These are phyloP conservation scores for Phoxinus dragarum DNA, from an alignment of 2,797 vertebrate genomes.

Conservation along the genomic window DNA sequence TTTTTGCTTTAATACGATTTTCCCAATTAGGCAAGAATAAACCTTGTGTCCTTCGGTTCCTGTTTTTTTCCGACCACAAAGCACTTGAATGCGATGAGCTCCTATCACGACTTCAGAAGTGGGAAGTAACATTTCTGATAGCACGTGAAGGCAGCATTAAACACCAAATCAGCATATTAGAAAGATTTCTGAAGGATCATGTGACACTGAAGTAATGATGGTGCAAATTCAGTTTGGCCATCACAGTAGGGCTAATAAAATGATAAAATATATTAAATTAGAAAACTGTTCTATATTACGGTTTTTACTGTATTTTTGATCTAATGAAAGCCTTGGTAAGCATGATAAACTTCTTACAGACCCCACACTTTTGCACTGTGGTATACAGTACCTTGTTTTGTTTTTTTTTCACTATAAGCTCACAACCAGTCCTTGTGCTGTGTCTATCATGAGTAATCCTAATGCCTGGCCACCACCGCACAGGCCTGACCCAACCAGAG, in stretches of 20 bases:
- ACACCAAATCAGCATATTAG: not conserved
- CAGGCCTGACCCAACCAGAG: conserved; percentile 11
- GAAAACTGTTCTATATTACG: not conserved
- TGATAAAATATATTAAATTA: not conserved
- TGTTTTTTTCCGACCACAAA: no score
- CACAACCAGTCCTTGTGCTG: not conserved
- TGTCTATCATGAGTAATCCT: conserved; percentile 9
- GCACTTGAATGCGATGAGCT: no score
- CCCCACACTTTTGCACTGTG: not conserved
- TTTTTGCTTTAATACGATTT: no score
- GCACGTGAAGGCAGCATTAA: no score
- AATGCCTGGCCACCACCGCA: not conserved
- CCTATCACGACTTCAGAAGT: no score
- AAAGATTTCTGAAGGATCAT: not conserved
- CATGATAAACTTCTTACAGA: not conserved
- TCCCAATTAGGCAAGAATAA: no score
- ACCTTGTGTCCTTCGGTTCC: no score
- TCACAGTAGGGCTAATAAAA: not conserved
- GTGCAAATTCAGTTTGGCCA: not conserved
- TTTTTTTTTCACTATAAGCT: conserved; percentile 7
- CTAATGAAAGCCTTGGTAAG: not conserved
- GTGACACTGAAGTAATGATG: not conserved
- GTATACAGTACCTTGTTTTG: not conserved
- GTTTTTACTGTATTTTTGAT: conserved; percentile 16
- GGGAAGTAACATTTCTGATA: no score